Percentiles rank a stretch among this genome's conserved stretches.
phyloP scores from a whole-genome alignment of 2,797 vertebrate genomes.

The Scomberomorus guttatus region DNA sequence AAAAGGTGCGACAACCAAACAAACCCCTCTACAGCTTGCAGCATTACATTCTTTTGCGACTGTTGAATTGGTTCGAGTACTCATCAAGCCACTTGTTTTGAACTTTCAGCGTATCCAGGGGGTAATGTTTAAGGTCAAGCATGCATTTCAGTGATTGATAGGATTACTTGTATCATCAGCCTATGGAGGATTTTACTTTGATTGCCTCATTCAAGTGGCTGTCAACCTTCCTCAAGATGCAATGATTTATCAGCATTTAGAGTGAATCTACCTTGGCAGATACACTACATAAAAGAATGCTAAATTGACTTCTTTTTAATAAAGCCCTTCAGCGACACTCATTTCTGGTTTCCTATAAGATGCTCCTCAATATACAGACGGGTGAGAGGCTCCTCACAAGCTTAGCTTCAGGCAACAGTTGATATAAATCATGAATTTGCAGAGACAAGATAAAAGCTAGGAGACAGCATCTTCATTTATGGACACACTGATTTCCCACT shows the following conservation, averaged over 20 bases:
- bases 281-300: constrained; percentile 15
- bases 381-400: constrained; percentile 29
- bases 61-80: constrained; percentile 5
- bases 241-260: constrained; percentile 40
- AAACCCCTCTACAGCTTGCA: not conserved
- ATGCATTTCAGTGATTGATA: constrained; percentile 17
- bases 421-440: constrained; percentile 70
- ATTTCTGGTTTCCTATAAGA: constrained; percentile 50
- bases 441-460: constrained; percentile 69
- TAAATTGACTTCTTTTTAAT: constrained; percentile 45
- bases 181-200: constrained; percentile 20
- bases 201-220: constrained; percentile 33
- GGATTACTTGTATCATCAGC: constrained; percentile 36
- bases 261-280: constrained; percentile 36
- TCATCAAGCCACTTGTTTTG: constrained; percentile 14
- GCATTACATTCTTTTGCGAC: not conserved
- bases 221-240: constrained; percentile 26
- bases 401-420: constrained; percentile 60
- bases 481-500: constrained; percentile 54
- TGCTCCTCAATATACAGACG: constrained; percentile 47
- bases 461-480: constrained; percentile 58
- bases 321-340: constrained; percentile 47
- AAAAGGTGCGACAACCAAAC: not conserved
- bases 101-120: not conserved
- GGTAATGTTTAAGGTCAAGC: constrained; percentile 29